Percentiles rank a stretch among this genome's conserved stretches.
Evolutionary conservation across 2,797 vertebrate species (phyloP).

Genomic region (Rhynchotus rufescens): DNA sequence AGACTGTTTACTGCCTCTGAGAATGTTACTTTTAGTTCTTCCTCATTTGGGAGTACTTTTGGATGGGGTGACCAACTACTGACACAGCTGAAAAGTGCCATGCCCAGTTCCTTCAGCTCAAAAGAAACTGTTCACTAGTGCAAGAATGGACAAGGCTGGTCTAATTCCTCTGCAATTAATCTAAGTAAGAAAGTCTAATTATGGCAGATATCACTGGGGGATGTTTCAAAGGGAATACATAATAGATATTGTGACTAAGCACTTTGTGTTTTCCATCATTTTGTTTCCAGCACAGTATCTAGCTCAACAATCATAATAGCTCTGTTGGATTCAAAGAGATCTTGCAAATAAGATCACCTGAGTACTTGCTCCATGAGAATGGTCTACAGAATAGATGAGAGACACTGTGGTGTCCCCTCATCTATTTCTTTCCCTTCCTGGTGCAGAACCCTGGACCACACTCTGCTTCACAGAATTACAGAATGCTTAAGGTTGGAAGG

Average conservation of each 20-base stretch:
- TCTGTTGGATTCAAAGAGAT: not conserved
- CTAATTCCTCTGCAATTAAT: conserved; percentile 12
- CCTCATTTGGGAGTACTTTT: not conserved
- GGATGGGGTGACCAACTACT: not conserved
- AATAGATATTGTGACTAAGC: conserved; percentile 44
- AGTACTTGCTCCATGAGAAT: not conserved
- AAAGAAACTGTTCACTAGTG: not conserved
- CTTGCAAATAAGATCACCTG: conserved; percentile 3
- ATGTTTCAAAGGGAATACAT: conserved; percentile 34
- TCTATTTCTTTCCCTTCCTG: not conserved
- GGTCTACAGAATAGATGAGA: not conserved
- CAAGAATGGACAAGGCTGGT: not conserved
- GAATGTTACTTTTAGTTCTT: not conserved
- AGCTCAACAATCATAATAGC: not conserved
- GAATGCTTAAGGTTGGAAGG: too few relatives aligned
- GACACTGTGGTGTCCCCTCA: not conserved
- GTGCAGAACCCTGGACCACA: not conserved
- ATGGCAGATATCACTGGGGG: conserved; percentile 24
- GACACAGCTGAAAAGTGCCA: not conserved
- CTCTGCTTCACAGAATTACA: not conserved
- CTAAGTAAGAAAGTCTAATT: conserved; percentile 38
- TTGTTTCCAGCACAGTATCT: not conserved
- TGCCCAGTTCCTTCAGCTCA: not conserved
- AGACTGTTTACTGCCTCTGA: not conserved
- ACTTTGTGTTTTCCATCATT: not conserved